Evolutionary conservation across 1,140 invertebrate species (phyloP).

Genomic region (Thaumatotibia leucotreta): DNA sequence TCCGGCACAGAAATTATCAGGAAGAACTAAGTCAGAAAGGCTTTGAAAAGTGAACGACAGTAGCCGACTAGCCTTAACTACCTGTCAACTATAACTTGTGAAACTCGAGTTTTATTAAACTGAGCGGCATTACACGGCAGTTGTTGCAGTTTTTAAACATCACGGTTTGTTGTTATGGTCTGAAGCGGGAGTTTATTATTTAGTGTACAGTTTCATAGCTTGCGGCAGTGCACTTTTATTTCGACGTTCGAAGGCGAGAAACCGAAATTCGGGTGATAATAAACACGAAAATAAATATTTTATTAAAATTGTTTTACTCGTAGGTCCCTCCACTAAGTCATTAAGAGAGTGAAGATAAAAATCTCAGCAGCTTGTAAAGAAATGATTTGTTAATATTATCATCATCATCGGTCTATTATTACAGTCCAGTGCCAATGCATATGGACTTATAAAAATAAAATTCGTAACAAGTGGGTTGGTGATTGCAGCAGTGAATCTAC

Average conservation of each 20-base stretch:
- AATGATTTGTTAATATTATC: too few species aligned
- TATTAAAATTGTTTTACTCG: too few species aligned
- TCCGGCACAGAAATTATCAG: slow-evolving; percentile 52
- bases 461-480: too few species aligned
- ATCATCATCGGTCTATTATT: too few species aligned
- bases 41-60: slow-evolving; percentile 30
- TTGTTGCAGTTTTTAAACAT: slow-evolving; percentile 11
- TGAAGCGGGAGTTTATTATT: background rate
- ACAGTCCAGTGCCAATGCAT: too few species aligned
- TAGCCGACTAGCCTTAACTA: slow-evolving; percentile 21
- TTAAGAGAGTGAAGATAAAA: too few species aligned
- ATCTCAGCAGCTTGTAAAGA: too few species aligned
- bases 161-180: background rate
- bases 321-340: too few species aligned
- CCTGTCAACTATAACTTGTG: slow-evolving; percentile 22
- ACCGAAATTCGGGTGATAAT: too few species aligned
- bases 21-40: slow-evolving; percentile 40
- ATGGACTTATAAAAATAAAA: too few species aligned
- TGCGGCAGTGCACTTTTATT: background rate
- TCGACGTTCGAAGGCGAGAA: background rate
- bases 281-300: too few species aligned
- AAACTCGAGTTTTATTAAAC: slow-evolving; percentile 1
- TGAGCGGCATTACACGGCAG: background rate
- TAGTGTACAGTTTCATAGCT: background rate
- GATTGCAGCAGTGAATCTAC: too few species aligned